Percentiles rank a stretch among this genome's conserved stretches.
Conservation (phyloP, 2,888 invertebrate genomes). For the Bhutanitis thaidina region DNA sequence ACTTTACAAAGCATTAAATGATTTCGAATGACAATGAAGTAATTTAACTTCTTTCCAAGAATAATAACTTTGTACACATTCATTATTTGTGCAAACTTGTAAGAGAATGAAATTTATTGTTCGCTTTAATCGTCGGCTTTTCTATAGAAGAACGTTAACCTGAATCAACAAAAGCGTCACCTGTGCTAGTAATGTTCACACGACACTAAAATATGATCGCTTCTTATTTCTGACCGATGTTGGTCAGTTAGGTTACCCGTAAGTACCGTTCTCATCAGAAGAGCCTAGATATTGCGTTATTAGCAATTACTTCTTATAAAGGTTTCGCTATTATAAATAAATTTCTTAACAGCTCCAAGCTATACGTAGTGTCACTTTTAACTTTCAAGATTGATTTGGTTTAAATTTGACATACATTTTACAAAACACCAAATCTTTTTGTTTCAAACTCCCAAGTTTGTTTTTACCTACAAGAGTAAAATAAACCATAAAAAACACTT, state of each 20-base stretch:
- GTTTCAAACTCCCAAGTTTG: no score
- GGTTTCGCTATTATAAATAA: neutral
- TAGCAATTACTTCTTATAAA: neutral
- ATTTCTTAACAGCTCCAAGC: no score
- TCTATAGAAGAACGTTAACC: slow-evolving; percentile 35
- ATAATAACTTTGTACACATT: neutral
- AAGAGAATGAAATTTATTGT: neutral
- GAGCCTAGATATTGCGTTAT: neutral
- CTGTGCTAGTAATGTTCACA: slow-evolving; percentile 48
- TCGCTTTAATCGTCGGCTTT: slow-evolving; percentile 11
- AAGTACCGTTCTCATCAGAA: slow-evolving; percentile 11
- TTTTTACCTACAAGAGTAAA: no score
- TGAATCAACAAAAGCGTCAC: slow-evolving; percentile 39
- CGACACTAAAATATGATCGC: slow-evolving; percentile 43
- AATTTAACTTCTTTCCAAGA: no score
- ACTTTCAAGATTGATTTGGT: no score
- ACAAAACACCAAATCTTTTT: no score
- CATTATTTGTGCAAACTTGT: neutral
- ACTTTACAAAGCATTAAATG: no score
- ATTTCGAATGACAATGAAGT: no score
- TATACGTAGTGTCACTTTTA: no score
- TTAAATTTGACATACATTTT: no score
- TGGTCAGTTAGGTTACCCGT: neutral
- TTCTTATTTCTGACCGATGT: neutral
- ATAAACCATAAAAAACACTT: no score